Percentiles rank a stretch among this genome's conserved stretches.
These are phyloP conservation scores for Gymnorhina tibicen DNA, from an alignment of 2,113 vertebrate species.

Conservation along the genomic window DNA sequence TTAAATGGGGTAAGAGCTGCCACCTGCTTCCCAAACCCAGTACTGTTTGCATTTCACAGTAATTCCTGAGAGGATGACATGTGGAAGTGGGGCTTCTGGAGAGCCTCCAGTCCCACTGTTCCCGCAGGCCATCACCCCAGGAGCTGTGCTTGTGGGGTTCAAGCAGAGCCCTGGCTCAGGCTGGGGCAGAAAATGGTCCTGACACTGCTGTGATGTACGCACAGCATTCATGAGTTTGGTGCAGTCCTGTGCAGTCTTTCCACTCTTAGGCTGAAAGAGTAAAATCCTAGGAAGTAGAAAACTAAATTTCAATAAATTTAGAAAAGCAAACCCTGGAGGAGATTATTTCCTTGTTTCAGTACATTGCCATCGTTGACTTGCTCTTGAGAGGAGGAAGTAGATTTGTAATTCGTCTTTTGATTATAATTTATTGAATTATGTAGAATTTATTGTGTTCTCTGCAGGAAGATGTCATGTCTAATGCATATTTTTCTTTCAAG, in stretches of 20 bases:
- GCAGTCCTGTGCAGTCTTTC: not conserved
- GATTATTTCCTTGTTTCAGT: not conserved
- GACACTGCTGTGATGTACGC: accelerated
- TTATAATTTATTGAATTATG: not conserved
- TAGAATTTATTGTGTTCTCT: not conserved
- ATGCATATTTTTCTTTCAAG: not conserved
- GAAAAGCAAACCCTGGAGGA: not conserved
- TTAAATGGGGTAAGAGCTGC: not conserved
- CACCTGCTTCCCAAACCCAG: not conserved
- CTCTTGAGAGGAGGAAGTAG: not conserved
- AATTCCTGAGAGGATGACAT: not conserved
- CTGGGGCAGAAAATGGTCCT: not conserved
- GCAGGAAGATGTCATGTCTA: not conserved
- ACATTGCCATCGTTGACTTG: not conserved
- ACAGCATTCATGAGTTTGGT: not conserved
- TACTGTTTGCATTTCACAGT: not conserved
- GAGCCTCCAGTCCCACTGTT: not conserved
- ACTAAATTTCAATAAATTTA: not conserved
- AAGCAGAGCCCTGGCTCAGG: not conserved
- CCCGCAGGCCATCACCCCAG: accelerated
- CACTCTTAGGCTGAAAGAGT: not conserved
- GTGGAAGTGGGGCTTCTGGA: not conserved
- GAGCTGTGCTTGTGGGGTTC: not conserved
- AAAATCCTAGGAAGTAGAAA: not conserved
- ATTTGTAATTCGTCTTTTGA: not conserved